These are phyloP conservation scores for Mesopsocus fuscifrons DNA, from an alignment of 2,888 invertebrate genomes.

Conservation along the genomic window DNA sequence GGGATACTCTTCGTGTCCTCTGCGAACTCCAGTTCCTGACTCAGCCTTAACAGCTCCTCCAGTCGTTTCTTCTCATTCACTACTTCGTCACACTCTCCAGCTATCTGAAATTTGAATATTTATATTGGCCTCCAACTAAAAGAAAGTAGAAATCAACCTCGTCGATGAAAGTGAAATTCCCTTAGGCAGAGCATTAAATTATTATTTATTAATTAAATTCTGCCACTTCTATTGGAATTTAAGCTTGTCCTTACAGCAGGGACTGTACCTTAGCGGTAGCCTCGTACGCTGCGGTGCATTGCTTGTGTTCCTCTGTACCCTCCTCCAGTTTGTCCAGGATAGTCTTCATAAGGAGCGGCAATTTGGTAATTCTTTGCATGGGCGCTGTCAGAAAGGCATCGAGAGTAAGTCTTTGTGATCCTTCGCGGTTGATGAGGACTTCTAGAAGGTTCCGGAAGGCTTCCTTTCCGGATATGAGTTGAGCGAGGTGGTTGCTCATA, in stretches of 20 bases:
- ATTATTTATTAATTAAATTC: no score
- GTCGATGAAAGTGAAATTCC: no score
- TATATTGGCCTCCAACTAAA: no score
- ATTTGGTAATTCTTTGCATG: slow-evolving; percentile 6
- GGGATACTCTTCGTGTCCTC: not conserved
- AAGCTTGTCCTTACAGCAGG: no score
- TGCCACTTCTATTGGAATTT: no score
- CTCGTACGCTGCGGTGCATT: not conserved
- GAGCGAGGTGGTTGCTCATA: not conserved
- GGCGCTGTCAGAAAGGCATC: slow-evolving; percentile 5
- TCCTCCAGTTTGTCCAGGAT: slow-evolving; percentile 8
- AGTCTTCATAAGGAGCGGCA: slow-evolving; percentile 2
- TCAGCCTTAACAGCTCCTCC: not conserved
- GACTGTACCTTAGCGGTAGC: slow-evolving; percentile 8
- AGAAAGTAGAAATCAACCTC: no score
- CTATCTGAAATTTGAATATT: slow-evolving; percentile 3
- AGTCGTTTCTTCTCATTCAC: slow-evolving; percentile 1
- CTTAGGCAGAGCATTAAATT: no score
- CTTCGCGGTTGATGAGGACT: not conserved
- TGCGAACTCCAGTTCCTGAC: slow-evolving; percentile 3
- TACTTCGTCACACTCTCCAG: slow-evolving; percentile 3
- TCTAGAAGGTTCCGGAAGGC: not conserved
- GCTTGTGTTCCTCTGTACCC: not conserved
- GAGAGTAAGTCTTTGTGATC: not conserved
- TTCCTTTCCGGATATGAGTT: not conserved